phyloP scores from a whole-genome alignment of 2,797 vertebrate genomes.

The Centropyge bicolor region DNA sequence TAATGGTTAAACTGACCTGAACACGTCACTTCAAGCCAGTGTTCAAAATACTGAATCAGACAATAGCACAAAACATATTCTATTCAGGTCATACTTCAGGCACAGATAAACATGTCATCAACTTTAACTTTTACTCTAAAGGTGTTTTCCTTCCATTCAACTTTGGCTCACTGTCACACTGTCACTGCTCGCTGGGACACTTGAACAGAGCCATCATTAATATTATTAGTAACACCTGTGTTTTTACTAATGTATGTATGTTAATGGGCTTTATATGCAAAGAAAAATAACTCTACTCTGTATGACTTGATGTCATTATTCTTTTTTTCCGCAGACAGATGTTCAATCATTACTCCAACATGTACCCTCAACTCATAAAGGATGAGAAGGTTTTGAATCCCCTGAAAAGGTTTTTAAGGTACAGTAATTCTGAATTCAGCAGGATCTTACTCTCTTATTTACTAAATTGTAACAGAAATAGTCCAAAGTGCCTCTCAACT shows the following conservation, averaged over 20 bases:
- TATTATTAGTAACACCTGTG: too few species aligned
- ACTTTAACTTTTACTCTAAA: too few species aligned
- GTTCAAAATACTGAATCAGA: background rate
- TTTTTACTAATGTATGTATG: too few species aligned
- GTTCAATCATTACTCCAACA: constrained; percentile 89
- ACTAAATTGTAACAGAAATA: background rate
- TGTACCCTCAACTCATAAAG: constrained; percentile 91
- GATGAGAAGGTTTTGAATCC: constrained; percentile 78
- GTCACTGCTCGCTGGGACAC: too few species aligned
- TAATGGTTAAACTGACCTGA: background rate
- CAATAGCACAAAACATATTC: background rate
- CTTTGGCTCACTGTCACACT: too few species aligned
- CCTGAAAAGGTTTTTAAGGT: constrained; percentile 88
- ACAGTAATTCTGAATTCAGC: constrained; percentile 41
- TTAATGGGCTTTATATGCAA: background rate
- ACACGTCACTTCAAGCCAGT: background rate
- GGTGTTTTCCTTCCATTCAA: too few species aligned
- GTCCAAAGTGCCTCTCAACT: background rate
- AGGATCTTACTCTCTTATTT: background rate
- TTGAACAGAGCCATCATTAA: too few species aligned
- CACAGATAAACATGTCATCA: too few species aligned
- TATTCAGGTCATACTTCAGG: background rate
- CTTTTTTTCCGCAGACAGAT: constrained; percentile 85
- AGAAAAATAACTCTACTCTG: background rate
- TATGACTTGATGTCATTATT: background rate